Evolutionary conservation across 35 echinoderm and acorn worm genomes (phyloP).

Genomic region (Nesometra sesokonis): DNA sequence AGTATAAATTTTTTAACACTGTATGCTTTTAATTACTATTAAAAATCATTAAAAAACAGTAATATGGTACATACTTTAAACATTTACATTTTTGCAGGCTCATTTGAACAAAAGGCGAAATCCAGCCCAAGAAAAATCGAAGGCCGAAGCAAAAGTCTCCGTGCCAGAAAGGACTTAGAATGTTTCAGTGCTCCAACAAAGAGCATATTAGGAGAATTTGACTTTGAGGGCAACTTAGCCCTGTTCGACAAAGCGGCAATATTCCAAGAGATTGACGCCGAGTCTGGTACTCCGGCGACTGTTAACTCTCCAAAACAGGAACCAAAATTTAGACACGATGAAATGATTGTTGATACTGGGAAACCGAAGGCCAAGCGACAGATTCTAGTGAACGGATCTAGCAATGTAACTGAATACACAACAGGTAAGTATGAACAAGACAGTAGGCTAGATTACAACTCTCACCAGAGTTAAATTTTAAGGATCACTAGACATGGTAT

Average conservation of each 20-base stretch:
- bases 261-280: conserved; percentile 72
- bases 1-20: too few relatives aligned
- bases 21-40: too few relatives aligned
- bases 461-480: too few relatives aligned
- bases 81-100: not conserved
- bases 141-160: conserved; percentile 13
- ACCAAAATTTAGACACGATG: conserved; percentile 7
- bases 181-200: conserved; percentile 89
- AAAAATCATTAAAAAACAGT: too few relatives aligned
- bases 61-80: too few relatives aligned
- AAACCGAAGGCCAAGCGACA: not conserved
- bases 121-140: conserved; percentile 61
- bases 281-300: not conserved
- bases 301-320: not conserved
- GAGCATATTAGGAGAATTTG: conserved; percentile 66
- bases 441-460: too few relatives aligned
- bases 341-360: not conserved
- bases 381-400: not conserved
- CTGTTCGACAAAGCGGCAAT: conserved; percentile 93
- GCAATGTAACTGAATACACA: not conserved
- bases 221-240: conserved; percentile 83
- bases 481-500: too few relatives aligned
- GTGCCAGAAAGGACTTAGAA: conserved; percentile 47
- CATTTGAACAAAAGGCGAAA: not conserved
- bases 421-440: not conserved